A percentile compares a stretch with the other conserved stretches of the same genome.
phyloP scores from a whole-genome alignment of 2,888 invertebrate genomes.

The Dusona sp. region DNA sequence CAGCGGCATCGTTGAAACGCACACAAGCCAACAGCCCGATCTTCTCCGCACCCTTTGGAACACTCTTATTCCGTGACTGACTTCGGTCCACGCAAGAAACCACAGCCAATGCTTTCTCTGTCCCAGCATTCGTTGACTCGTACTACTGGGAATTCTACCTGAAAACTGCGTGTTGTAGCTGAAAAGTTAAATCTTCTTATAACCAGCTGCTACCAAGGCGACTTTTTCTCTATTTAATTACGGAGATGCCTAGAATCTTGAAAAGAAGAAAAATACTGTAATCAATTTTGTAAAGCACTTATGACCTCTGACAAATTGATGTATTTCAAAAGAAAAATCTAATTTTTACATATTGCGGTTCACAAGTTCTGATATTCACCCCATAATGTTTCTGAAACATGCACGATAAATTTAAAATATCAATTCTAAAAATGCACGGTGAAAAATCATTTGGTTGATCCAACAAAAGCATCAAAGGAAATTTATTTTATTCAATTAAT shows the following conservation, averaged over 20 bases:
- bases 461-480: not conserved
- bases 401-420: too few species aligned
- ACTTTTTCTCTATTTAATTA: not conserved
- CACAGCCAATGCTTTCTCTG: constrained; percentile 30
- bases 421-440: not conserved
- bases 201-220: not conserved
- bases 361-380: too few species aligned
- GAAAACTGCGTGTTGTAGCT: too few species aligned
- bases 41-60: constrained; percentile 5
- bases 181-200: not conserved
- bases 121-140: constrained; percentile 28
- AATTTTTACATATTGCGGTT: too few species aligned
- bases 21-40: not conserved
- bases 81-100: constrained; percentile 14
- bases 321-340: too few species aligned
- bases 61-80: constrained; percentile 11
- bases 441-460: not conserved
- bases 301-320: not conserved
- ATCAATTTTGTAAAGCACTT: not conserved
- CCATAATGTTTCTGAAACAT: too few species aligned
- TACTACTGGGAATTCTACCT: constrained; percentile 43
- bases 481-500: not conserved
- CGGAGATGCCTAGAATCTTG: not conserved
- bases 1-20: constrained; percentile 27
- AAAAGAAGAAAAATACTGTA: not conserved